A percentile compares a stretch with the other conserved stretches of the same genome.
These are phyloP conservation scores for Pseudopodoces humilis DNA, from an alignment of 2,113 vertebrate genomes.

Conservation along the genomic window DNA sequence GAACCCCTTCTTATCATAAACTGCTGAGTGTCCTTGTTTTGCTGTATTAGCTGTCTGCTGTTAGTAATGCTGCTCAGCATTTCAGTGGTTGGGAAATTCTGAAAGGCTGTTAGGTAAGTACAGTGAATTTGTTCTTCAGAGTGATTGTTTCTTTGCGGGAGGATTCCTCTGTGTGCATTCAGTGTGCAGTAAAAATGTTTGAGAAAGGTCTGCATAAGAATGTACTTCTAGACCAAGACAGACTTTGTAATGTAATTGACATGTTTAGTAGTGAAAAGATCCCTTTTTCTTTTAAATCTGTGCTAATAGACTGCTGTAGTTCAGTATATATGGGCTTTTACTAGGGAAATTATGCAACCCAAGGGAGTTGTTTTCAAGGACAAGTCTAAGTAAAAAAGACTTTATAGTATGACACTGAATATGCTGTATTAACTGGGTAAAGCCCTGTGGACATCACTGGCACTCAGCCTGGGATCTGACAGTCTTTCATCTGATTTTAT, in stretches of 20 bases:
- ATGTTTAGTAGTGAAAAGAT: background rate
- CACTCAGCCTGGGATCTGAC: background rate
- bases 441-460: background rate
- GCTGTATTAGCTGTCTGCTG: background rate
- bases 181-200: background rate
- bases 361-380: constrained; percentile 1
- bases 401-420: background rate
- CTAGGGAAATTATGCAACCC: background rate
- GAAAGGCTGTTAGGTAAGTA: background rate
- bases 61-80: background rate
- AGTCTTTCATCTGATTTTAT: background rate
- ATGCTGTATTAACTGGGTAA: background rate
- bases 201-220: background rate
- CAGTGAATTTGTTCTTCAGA: background rate
- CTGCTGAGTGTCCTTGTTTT: background rate
- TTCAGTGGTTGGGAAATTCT: background rate
- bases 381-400: background rate
- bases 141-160: background rate
- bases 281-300: background rate
- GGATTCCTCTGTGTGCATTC: background rate
- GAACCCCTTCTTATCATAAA: background rate
- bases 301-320: background rate
- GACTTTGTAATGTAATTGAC: background rate
- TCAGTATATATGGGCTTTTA: background rate
- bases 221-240: background rate